These are phyloP conservation scores for Spongilla lacustris DNA, from an alignment of 37 sponge, comb jelly and placozoan species.

Conservation along the genomic window DNA sequence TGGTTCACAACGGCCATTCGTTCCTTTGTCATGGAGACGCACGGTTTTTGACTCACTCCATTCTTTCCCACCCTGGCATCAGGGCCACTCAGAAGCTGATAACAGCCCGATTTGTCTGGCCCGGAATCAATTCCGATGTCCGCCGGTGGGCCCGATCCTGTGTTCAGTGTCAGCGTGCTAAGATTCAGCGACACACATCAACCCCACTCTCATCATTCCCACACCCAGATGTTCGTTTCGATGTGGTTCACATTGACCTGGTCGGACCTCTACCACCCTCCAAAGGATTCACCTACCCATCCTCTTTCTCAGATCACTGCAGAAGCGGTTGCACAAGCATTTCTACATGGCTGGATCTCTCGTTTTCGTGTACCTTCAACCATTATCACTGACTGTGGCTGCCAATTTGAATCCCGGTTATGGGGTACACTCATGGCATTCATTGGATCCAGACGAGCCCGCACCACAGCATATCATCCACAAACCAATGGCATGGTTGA, in stretches of 20 bases:
- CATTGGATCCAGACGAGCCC: constrained; percentile 38
- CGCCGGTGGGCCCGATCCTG: constrained; percentile 60
- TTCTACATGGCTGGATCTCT: constrained; percentile 71
- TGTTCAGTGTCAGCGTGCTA: constrained; percentile 57
- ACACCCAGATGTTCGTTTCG: constrained; percentile 53
- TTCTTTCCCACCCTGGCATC: constrained; percentile 59
- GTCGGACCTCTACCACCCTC: constrained; percentile 75
- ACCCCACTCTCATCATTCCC: constrained; percentile 42
- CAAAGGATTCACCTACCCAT: constrained; percentile 47
- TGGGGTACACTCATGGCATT: constrained; percentile 47
- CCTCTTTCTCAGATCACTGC: constrained; percentile 56
- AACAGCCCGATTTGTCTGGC: constrained; percentile 66
- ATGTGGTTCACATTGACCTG: constrained; percentile 58
- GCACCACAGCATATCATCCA: constrained; percentile 71
- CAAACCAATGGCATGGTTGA: constrained; percentile 68
- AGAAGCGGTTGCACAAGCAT: constrained; percentile 60
- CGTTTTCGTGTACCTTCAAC: constrained; percentile 75
- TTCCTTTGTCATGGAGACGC: constrained; percentile 41
- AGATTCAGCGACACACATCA: constrained; percentile 47
- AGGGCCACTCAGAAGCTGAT: constrained; percentile 59
- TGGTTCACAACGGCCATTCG: constrained; percentile 56
- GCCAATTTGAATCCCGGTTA: constrained; percentile 66
- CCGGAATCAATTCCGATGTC: constrained; percentile 68
- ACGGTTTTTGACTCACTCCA: constrained; percentile 63
- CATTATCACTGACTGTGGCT: constrained; percentile 66